Conservation (phyloP, 2,113 vertebrate species). For the Tringa solitaria region DNA sequence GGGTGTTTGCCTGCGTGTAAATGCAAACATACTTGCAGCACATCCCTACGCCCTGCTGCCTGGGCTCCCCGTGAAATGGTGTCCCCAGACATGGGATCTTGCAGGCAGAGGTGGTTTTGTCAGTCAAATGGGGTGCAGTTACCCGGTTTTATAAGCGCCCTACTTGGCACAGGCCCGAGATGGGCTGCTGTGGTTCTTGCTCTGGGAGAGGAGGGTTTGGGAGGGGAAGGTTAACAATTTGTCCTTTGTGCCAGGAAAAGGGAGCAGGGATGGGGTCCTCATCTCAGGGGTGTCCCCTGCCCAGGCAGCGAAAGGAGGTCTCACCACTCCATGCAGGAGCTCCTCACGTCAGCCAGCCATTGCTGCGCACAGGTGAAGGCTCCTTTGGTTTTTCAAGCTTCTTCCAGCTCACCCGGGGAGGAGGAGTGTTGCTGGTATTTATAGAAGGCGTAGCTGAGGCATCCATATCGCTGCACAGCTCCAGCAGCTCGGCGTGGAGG, state of each 20-base stretch:
- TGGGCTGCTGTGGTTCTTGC: neutral
- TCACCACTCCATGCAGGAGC: accelerated
- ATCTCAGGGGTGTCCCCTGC: neutral
- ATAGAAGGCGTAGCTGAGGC: neutral
- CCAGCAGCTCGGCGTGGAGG: accelerated
- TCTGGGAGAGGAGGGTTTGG: neutral
- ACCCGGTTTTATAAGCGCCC: neutral
- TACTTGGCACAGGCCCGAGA: neutral
- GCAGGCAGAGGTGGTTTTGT: neutral
- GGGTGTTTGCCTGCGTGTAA: neutral
- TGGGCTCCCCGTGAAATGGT: neutral
- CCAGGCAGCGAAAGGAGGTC: neutral
- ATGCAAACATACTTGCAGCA: neutral
- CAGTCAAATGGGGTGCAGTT: neutral
- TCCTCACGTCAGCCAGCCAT: neutral
- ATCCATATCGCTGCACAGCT: accelerated
- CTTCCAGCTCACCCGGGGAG: neutral
- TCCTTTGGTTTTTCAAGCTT: neutral
- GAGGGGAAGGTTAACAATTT: neutral
- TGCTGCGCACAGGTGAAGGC: neutral
- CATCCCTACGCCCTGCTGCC: neutral
- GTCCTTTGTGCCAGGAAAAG: neutral
- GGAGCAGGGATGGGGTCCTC: neutral
- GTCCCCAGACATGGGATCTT: neutral
- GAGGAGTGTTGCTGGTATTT: neutral